Conservation (phyloP, 2,797 vertebrate species). For the Sebastes itinus region DNA sequence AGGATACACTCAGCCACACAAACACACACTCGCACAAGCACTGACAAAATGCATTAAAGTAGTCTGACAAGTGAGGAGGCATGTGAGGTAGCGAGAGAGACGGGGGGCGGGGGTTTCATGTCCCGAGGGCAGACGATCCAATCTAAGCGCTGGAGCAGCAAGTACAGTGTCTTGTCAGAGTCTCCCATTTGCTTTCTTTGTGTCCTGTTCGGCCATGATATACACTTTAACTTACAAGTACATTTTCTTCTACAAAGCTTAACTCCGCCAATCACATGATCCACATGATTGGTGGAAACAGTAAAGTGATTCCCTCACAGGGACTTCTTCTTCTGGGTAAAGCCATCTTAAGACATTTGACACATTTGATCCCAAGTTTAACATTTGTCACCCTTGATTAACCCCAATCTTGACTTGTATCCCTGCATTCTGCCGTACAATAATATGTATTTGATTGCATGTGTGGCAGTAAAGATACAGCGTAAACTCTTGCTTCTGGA, state of each 20-base stretch:
- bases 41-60: constrained; percentile 67
- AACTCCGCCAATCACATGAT: neutral
- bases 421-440: neutral
- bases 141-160: constrained; percentile 52
- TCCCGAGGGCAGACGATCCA: constrained; percentile 42
- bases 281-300: neutral
- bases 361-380: neutral
- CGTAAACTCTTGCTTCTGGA: neutral
- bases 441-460: neutral
- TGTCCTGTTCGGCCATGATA: constrained; percentile 2
- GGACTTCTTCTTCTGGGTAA: neutral
- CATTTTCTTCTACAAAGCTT: neutral
- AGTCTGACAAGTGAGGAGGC: constrained; percentile 60
- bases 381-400: neutral
- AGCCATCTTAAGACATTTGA: neutral
- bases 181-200: constrained; percentile 2
- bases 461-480: neutral
- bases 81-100: constrained; percentile 25
- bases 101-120: neutral
- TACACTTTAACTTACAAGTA: neutral
- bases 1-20: constrained; percentile 6
- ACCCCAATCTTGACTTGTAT: neutral
- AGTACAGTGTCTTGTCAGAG: constrained; percentile 40
- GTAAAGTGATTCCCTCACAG: neutral
- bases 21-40: constrained; percentile 11